Evolutionary conservation across 2,797 vertebrate genomes (phyloP).

Genomic region (Rousettus madagascariensis): DNA sequence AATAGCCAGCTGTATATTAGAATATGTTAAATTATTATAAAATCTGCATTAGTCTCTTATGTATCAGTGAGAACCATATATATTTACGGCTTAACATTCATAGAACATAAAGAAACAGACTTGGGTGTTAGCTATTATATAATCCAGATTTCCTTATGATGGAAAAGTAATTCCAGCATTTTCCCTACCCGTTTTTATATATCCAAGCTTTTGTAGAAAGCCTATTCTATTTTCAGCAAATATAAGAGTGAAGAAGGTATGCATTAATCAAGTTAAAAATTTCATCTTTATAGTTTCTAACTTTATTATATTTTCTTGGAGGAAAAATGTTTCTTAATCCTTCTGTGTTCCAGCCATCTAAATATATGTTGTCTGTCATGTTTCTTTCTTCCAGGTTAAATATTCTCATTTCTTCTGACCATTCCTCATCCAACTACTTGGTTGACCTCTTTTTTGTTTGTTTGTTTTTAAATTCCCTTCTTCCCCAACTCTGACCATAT

Average conservation of each 20-base stretch:
- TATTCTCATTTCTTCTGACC: neutral
- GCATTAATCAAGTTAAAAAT: neutral
- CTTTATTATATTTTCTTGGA: neutral
- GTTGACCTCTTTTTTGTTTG: neutral
- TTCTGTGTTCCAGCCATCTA: neutral
- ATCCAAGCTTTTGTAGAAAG: neutral
- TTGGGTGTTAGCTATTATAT: neutral
- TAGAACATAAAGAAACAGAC: neutral
- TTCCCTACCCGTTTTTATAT: neutral
- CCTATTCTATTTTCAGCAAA: neutral
- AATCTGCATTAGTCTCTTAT: neutral
- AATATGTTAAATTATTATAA: neutral
- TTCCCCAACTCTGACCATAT: no score
- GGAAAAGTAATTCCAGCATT: neutral
- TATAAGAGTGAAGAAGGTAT: neutral
- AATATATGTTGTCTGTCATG: neutral
- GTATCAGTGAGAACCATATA: neutral
- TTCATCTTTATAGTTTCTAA: neutral
- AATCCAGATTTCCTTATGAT: neutral
- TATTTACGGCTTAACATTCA: neutral
- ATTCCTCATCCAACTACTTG: neutral
- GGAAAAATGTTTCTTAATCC: neutral
- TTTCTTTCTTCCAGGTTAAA: neutral
- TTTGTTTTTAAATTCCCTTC: neutral
- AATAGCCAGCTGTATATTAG: neutral